Percentiles rank a stretch among this genome's conserved stretches.
phyloP scores from a whole-genome alignment of 2,113 vertebrate genomes.

The Orientallactaga bullata region DNA sequence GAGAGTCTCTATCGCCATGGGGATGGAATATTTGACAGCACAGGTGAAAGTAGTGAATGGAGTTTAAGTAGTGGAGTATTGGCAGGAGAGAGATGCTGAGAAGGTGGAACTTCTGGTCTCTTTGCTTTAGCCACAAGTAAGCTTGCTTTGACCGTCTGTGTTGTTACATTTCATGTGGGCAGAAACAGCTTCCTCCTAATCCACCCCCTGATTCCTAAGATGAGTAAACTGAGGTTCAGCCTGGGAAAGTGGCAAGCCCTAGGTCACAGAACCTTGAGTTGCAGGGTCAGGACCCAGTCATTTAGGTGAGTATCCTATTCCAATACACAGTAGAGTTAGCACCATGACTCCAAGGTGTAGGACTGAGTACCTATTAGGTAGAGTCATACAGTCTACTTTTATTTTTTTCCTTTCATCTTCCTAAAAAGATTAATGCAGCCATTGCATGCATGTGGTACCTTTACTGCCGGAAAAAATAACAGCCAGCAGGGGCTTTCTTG shows the following conservation, averaged over 20 bases:
- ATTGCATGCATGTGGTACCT: conserved; percentile 77
- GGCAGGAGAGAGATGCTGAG: neutral
- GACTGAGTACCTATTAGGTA: conserved; percentile 57
- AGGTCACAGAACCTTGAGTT: neutral
- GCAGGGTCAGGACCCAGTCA: neutral
- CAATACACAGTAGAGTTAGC: neutral
- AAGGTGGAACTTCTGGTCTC: neutral
- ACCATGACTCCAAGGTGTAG: neutral
- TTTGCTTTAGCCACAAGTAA: neutral
- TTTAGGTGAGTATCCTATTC: neutral
- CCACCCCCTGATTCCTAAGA: neutral
- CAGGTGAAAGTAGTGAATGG: neutral
- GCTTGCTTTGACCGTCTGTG: neutral
- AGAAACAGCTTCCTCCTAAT: neutral
- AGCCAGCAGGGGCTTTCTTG: conserved; percentile 74
- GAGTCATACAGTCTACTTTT: neutral
- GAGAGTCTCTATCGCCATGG: neutral
- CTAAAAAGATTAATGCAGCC: conserved; percentile 56
- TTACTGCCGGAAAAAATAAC: conserved; percentile 83
- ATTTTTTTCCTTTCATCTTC: neutral
- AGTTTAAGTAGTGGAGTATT: neutral
- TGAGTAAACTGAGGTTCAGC: neutral
- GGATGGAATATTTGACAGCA: neutral
- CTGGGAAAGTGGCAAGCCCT: neutral
- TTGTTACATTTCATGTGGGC: conserved; percentile 18